A percentile compares a stretch with the other conserved stretches of the same genome.
Conservation (phyloP, 2,797 vertebrate genomes). For the Hapalemur alaotrensis region DNA sequence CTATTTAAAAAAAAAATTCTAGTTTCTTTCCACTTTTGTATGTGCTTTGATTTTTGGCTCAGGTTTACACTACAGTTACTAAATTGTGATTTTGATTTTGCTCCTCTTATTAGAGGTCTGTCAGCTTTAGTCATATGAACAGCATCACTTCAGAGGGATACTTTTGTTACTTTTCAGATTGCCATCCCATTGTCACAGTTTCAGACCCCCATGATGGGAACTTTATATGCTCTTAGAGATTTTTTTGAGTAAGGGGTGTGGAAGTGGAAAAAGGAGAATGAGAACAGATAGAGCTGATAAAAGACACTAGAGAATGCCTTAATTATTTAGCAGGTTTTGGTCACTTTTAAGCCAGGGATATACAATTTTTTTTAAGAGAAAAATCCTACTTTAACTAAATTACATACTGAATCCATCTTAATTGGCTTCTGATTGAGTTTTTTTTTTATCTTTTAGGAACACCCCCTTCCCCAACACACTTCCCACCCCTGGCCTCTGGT, state of each 20-base stretch:
- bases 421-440: neutral
- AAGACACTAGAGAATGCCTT: conserved; percentile 14
- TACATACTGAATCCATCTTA: neutral
- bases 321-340: conserved; percentile 1
- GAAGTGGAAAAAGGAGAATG: neutral
- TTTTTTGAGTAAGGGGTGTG: neutral
- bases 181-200: neutral
- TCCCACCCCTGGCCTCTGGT: neutral
- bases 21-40: neutral
- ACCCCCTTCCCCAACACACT: no score
- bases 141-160: neutral
- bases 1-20: neutral
- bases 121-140: neutral
- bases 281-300: conserved; percentile 7
- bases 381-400: conserved; percentile 39
- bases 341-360: conserved; percentile 25
- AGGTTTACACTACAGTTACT: neutral
- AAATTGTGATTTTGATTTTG: conserved; percentile 16
- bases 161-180: conserved; percentile 9
- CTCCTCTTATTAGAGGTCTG: neutral
- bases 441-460: conserved; percentile 51
- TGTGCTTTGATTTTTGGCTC: conserved; percentile 60
- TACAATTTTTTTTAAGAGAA: neutral
- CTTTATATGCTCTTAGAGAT: neutral
- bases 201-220: neutral